These are phyloP conservation scores for Drosophila ustulata DNA, from an alignment of 2,888 invertebrate species.

Conservation along the genomic window DNA sequence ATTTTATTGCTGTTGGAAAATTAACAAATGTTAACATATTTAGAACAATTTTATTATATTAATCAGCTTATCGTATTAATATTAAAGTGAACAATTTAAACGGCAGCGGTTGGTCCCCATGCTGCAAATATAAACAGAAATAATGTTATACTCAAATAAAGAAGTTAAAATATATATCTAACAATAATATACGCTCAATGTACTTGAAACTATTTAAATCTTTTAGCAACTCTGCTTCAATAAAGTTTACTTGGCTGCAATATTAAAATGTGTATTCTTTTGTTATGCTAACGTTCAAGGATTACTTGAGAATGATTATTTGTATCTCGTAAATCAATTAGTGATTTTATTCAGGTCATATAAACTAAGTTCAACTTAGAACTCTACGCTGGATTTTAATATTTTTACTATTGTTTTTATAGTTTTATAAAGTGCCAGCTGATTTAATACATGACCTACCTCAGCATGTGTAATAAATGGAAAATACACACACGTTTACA, in stretches of 20 bases:
- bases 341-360: conserved; percentile 5
- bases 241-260: conserved; percentile 49
- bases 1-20: conserved; percentile 16
- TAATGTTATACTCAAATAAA: conserved; percentile 22
- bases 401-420: conserved; percentile 10
- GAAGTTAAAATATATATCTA: conserved; percentile 12
- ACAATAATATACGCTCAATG: conserved; percentile 8
- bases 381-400: not conserved
- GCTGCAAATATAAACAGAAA: conserved; percentile 32
- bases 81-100: conserved; percentile 14
- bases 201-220: conserved; percentile 15
- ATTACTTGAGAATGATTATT: not conserved
- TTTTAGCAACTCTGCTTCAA: conserved; percentile 39
- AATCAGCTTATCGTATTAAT: conserved; percentile 18
- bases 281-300: not conserved
- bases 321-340: not conserved
- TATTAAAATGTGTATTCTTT: conserved; percentile 4
- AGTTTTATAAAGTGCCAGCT: conserved; percentile 44
- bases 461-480: conserved; percentile 56
- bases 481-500: conserved; percentile 22
- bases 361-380: conserved; percentile 2
- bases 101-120: conserved; percentile 54
- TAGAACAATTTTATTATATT: conserved; percentile 40
- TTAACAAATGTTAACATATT: conserved; percentile 41
- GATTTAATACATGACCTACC: conserved; percentile 75